Conservation (phyloP, 2,113 vertebrate genomes). For the Paraplagusia blochii region DNA sequence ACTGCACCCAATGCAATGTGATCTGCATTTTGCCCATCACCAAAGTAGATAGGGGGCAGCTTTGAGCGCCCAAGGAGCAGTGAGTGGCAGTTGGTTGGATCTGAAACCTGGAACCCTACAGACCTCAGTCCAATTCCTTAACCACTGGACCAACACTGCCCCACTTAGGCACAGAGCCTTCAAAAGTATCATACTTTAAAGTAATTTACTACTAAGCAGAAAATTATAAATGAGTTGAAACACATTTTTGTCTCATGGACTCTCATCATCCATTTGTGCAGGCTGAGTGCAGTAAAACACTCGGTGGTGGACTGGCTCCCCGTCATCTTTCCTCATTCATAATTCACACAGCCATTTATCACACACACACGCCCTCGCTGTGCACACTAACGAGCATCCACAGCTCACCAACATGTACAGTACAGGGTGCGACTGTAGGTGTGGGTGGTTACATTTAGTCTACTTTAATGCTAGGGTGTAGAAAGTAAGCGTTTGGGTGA, state of each 20-base stretch:
- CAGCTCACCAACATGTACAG: conserved; percentile 21
- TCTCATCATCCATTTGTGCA: conserved; percentile 3
- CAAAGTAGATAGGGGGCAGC: too few species aligned
- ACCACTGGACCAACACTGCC: too few species aligned
- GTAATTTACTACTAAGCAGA: not conserved
- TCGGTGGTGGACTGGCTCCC: conserved; percentile 30
- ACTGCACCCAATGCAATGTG: too few species aligned
- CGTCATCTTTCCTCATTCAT: conserved; percentile 63
- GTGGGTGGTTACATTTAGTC: conserved; percentile 20
- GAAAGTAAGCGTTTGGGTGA: conserved; percentile 13
- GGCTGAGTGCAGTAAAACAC: conserved; percentile 18
- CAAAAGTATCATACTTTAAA: too few species aligned
- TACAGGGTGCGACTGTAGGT: conserved; percentile 25
- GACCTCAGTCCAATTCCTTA: too few species aligned
- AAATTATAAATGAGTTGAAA: conserved; percentile 1
- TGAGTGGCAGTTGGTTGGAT: too few species aligned
- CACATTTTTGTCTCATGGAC: not conserved
- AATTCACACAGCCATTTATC: conserved; percentile 65
- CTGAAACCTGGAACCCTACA: too few species aligned
- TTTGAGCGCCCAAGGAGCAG: too few species aligned
- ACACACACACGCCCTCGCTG: conserved; percentile 38
- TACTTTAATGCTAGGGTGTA: conserved; percentile 17
- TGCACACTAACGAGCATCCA: conserved; percentile 39
- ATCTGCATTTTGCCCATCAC: too few species aligned
- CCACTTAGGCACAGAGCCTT: too few species aligned